phyloP scores from a whole-genome alignment of 2,113 vertebrate genomes.

The Percina caprodes region DNA sequence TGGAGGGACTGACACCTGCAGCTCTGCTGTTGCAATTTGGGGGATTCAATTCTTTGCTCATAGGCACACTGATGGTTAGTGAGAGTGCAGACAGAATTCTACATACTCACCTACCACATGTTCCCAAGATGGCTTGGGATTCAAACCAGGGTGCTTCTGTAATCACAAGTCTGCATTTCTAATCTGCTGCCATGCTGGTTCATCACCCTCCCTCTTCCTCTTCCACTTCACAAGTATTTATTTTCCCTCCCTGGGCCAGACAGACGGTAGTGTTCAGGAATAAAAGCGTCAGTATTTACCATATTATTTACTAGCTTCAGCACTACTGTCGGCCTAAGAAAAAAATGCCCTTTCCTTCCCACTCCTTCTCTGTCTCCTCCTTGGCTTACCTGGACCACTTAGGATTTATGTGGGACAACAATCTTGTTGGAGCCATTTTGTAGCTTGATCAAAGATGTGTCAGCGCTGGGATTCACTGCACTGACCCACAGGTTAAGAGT shows the following conservation, averaged over 20 bases:
- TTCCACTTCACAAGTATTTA: conserved; percentile 62
- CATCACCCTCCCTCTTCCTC: conserved; percentile 38
- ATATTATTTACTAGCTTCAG: conserved; percentile 73
- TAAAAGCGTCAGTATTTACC: conserved; percentile 76
- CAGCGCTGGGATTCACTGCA: conserved; percentile 58
- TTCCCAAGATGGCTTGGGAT: conserved; percentile 21
- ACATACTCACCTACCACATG: conserved; percentile 22
- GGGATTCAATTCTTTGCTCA: conserved; percentile 39
- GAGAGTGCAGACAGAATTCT: conserved; percentile 30
- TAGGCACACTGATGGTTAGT: conserved; percentile 32
- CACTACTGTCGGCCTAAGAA: conserved; percentile 28
- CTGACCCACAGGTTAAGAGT: conserved; percentile 68
- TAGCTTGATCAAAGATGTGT: conserved; percentile 74
- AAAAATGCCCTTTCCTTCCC: not conserved
- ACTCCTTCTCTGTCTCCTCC: not conserved
- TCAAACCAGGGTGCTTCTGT: conserved; percentile 27
- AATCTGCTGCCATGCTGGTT: conserved; percentile 56
- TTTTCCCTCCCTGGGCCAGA: conserved; percentile 64
- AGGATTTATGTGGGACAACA: conserved; percentile 66
- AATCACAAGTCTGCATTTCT: conserved; percentile 54
- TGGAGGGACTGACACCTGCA: not conserved
- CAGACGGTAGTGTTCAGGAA: conserved; percentile 71
- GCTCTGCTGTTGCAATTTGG: conserved; percentile 3
- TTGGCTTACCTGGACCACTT: conserved; percentile 43
- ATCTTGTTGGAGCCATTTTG: conserved; percentile 61